Conservation (phyloP, 2,888 invertebrate genomes). For the Gari tellinella region DNA sequence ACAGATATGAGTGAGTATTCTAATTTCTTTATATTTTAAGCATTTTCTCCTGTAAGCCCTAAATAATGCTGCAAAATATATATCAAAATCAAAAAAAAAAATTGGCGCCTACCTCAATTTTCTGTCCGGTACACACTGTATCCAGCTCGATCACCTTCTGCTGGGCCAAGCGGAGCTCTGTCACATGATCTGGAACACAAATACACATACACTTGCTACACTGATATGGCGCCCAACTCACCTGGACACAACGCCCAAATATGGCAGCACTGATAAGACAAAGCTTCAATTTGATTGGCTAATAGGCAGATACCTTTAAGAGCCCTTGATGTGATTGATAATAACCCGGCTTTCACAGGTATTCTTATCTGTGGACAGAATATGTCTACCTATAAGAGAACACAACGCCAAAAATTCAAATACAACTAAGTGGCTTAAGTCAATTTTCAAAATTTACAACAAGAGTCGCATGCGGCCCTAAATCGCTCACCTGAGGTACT, state of each 20-base stretch:
- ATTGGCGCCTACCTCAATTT: constrained; percentile 75
- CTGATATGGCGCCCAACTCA: constrained; percentile 41
- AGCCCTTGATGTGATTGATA: constrained; percentile 49
- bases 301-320: constrained; percentile 32
- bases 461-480: no score
- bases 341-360: constrained; percentile 45
- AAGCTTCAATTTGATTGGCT: constrained; percentile 45
- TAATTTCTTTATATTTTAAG: no score
- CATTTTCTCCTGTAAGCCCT: no score
- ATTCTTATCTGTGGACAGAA: constrained; percentile 34
- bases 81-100: background rate
- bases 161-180: constrained; percentile 79
- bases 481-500: no score
- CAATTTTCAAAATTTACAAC: no score
- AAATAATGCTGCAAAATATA: no score
- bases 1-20: no score
- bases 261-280: constrained; percentile 60
- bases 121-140: constrained; percentile 68
- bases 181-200: constrained; percentile 80
- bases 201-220: constrained; percentile 29
- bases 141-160: constrained; percentile 77
- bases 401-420: no score
- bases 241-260: constrained; percentile 51
- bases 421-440: no score
- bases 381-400: no score